Conservation (phyloP, 2,888 invertebrate genomes). For the Conomelus anceps region DNA sequence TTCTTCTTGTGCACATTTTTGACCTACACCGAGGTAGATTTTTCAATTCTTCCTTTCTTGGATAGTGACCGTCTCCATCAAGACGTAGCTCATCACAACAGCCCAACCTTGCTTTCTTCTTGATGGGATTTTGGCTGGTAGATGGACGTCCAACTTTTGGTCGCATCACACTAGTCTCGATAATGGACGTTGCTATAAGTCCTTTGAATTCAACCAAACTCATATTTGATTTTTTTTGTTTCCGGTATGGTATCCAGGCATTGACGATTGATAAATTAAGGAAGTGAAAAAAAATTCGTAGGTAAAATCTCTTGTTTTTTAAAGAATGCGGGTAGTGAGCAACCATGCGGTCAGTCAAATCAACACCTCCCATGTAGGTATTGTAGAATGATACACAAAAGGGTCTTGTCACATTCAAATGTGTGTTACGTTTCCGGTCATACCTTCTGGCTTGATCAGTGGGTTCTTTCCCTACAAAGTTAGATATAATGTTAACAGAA, state of each 20-base stretch:
- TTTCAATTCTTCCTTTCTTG: not conserved
- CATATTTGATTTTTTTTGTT: not conserved
- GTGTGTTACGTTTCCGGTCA: not conserved
- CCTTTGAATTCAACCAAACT: not conserved
- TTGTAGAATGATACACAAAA: not conserved
- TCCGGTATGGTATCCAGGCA: not conserved
- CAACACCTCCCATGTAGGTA: not conserved
- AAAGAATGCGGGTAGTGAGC: conserved; percentile 10
- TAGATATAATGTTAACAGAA: conserved; percentile 19
- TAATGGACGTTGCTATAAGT: not conserved
- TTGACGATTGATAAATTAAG: not conserved
- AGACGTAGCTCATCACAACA: not conserved
- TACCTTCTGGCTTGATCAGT: not conserved
- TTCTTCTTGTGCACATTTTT: not conserved
- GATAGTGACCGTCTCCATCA: not conserved
- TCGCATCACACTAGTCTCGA: not conserved
- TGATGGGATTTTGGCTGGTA: not conserved
- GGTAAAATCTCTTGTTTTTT: conserved; percentile 4
- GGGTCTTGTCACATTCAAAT: not conserved
- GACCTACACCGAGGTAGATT: not conserved
- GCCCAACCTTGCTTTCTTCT: not conserved
- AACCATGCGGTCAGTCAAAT: conserved; percentile 8
- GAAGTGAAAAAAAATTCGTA: not conserved
- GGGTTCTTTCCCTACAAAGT: conserved; percentile 5
- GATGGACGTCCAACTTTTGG: not conserved